phyloP scores from a whole-genome alignment of 2,797 vertebrate genomes.

The Liparis tanakae region DNA sequence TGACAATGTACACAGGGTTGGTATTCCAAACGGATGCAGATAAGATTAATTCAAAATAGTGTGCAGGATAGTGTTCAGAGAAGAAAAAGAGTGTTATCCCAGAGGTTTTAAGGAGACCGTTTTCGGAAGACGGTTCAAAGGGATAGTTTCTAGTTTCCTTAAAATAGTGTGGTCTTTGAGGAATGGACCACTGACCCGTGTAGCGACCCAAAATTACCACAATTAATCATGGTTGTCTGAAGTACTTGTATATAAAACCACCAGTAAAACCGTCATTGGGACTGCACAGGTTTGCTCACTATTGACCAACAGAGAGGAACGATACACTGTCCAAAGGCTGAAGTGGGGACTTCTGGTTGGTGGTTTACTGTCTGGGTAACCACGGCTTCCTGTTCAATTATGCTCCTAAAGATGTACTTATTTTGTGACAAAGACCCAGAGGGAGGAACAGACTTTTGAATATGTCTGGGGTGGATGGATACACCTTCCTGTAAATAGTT shows the following conservation, averaged over 20 bases:
- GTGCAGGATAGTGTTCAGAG: constrained; percentile 8
- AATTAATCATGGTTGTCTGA: constrained; percentile 62
- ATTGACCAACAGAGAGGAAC: constrained; percentile 25
- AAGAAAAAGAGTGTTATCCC: neutral
- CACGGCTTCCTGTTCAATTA: constrained; percentile 49
- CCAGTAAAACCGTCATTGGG: constrained; percentile 57
- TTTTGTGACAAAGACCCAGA: constrained; percentile 29
- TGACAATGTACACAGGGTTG: constrained; percentile 12
- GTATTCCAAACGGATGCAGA: neutral
- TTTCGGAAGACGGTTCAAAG: constrained; percentile 1
- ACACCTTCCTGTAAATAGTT: neutral
- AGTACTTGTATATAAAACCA: constrained; percentile 64
- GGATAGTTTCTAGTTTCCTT: constrained; percentile 11
- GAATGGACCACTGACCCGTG: constrained; percentile 56
- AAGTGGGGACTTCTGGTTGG: constrained; percentile 37
- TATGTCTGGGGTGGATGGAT: neutral
- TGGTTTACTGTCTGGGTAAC: constrained; percentile 50
- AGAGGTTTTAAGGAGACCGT: constrained; percentile 20
- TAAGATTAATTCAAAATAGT: constrained; percentile 16
- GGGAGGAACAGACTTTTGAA: neutral
- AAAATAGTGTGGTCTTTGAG: constrained; percentile 40
- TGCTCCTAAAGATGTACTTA: constrained; percentile 37
- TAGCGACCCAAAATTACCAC: constrained; percentile 56
- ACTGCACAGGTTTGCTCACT: constrained; percentile 36
- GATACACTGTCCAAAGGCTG: constrained; percentile 28